phyloP scores from a whole-genome alignment of 2,888 invertebrate species.

The Tenthredo scrophulariae region DNA sequence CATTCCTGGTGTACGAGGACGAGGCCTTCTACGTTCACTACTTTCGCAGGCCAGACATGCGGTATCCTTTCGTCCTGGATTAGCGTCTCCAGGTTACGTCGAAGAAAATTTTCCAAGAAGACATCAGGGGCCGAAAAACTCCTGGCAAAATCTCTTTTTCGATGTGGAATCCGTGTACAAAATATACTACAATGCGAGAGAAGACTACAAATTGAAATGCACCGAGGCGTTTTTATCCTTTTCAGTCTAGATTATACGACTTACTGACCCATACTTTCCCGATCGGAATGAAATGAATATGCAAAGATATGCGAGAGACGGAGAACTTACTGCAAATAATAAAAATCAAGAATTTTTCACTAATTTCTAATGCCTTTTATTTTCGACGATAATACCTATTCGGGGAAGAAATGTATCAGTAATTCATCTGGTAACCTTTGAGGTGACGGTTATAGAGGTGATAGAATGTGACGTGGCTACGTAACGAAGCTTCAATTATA shows the following conservation, averaged over 20 bases:
- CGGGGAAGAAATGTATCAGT: background rate
- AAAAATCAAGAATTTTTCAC: background rate
- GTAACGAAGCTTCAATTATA: slow-evolving; percentile 34
- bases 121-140: background rate
- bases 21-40: slow-evolving; percentile 4
- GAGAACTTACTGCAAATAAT: background rate
- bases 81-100: background rate
- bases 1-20: background rate
- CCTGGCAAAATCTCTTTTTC: background rate
- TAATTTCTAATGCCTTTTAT: background rate
- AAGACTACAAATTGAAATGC: slow-evolving; percentile 1
- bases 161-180: background rate
- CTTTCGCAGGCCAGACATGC: slow-evolving; percentile 25
- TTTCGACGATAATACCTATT: background rate
- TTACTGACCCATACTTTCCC: background rate
- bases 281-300: too few relatives aligned
- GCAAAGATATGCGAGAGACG: too few relatives aligned
- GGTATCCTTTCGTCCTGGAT: slow-evolving; percentile 37
- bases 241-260: background rate
- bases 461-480: background rate
- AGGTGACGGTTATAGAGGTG: background rate
- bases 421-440: slow-evolving; percentile 11
- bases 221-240: background rate
- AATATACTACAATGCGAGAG: background rate
- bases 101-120: background rate